phyloP scores from a whole-genome alignment of 2,113 vertebrate species.

The Stigmatopora nigra region DNA sequence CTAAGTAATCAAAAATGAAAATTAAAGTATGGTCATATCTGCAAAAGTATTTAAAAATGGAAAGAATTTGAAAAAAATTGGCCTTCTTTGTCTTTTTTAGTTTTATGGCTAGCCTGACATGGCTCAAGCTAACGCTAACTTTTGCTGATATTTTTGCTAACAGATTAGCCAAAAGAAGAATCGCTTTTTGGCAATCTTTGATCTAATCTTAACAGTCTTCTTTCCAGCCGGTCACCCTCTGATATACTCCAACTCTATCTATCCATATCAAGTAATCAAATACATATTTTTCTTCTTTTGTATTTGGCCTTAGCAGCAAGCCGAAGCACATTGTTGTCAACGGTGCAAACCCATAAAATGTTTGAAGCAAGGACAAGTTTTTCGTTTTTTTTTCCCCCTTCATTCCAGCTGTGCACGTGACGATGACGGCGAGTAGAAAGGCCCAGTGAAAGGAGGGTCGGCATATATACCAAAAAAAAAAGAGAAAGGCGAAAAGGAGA shows the following conservation, averaged over 20 bases:
- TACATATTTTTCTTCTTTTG: background rate
- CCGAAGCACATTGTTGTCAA: background rate
- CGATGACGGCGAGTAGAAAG: slow-evolving; percentile 1
- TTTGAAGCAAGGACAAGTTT: background rate
- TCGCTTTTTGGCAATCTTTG: background rate
- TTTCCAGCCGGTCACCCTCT: too few relatives aligned
- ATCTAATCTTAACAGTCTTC: background rate
- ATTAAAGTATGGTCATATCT: too few relatives aligned
- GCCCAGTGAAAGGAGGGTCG: slow-evolving; percentile 18
- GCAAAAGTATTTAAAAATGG: too few relatives aligned
- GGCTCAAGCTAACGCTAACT: too few relatives aligned
- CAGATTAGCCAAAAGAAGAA: background rate
- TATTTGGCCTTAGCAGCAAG: background rate
- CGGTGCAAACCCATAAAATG: background rate
- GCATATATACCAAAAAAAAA: slow-evolving; percentile 41
- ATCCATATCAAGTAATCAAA: background rate
- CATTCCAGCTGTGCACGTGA: slow-evolving; percentile 21
- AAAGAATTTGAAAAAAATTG: too few relatives aligned
- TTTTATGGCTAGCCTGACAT: too few relatives aligned
- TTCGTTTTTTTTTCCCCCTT: background rate
- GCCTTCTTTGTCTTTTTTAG: too few relatives aligned
- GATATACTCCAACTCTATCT: background rate
- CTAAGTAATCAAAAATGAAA: too few relatives aligned
- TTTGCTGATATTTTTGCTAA: background rate
- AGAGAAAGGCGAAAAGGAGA: slow-evolving; percentile 41